Evolutionary conservation across 2,888 invertebrate genomes (phyloP).

Genomic region (Apamea anceps): DNA sequence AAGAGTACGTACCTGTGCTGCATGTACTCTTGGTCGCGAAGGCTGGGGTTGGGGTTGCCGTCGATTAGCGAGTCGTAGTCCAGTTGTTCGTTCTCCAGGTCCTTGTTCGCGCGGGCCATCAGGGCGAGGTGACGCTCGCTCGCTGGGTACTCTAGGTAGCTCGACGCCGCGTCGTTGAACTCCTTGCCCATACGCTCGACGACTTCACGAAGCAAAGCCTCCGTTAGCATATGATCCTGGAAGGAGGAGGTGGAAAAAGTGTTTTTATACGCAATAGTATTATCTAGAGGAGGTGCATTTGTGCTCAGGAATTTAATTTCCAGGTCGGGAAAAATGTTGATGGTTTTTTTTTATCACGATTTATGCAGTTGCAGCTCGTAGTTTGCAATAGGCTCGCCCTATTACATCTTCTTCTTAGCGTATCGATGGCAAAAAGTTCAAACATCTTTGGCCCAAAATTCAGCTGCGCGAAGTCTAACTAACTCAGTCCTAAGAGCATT

Average conservation of each 20-base stretch:
- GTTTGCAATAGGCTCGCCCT: no score
- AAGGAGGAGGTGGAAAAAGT: not conserved
- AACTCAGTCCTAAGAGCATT: no score
- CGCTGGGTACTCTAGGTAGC: conserved; percentile 92
- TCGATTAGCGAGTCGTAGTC: conserved; percentile 94
- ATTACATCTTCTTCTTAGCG: not conserved
- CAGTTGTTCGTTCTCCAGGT: conserved; percentile 91
- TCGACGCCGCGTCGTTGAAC: conserved; percentile 91
- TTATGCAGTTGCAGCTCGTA: not conserved
- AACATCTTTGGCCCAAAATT: no score
- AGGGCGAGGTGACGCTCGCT: conserved; percentile 85
- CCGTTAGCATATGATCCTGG: conserved; percentile 92
- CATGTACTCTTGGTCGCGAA: conserved; percentile 96
- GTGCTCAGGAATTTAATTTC: not conserved
- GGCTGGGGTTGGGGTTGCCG: conserved; percentile 93
- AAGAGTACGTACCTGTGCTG: conserved; percentile 92
- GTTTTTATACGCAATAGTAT: not conserved
- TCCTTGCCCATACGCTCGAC: conserved; percentile 95
- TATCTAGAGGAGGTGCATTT: not conserved
- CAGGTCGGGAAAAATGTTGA: not conserved
- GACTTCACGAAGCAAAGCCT: conserved; percentile 93
- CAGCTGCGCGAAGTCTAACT: no score
- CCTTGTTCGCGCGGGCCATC: conserved; percentile 90
- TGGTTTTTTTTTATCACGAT: not conserved
- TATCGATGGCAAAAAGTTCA: no score